Evolutionary conservation across 2,113 vertebrate genomes (phyloP), one percentile per base, ranked within the genome.

Genomic region (Benitochromis conjunctus): DNA sequence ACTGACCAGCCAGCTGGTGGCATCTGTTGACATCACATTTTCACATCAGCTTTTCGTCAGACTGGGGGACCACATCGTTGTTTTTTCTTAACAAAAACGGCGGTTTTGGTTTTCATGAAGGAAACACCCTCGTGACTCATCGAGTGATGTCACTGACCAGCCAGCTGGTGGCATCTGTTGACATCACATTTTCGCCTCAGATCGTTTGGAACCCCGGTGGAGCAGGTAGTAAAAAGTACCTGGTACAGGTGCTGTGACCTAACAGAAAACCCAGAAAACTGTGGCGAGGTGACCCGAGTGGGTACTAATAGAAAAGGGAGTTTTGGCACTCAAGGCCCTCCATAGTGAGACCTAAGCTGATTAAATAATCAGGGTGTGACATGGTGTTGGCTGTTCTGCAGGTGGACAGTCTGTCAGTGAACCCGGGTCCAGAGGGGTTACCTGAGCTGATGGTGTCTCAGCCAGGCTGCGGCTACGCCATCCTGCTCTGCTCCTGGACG

Each of bases 371-470:
- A 51, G 43, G 34, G 3, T 21, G 8, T 77, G 13, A 60, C 14
- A n/a, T 56, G 24, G 6, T 38, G 2, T 10, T 53, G 4, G n/a
- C 4, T 43, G 7, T 54, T 14, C 0, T 88, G n/a, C 83, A 99
- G 98, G 98, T 99, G 87, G 98, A 99, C 92, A 99, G 98, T 90
- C 95, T 99, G 11, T 97, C 98, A 0, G 97, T 99, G 90, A 99
- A 98, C 62, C 97, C 96, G 0, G 97, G 97, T 21, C 95, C 97
- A 2, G 96, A 96, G 64, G 98, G 98, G 60, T 89, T 96, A 24
- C 98, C 98, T 0, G 97, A 99, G 91, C 92, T 99, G 79, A 98
- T 99, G 97, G 98, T 99, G 29, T 99, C 99, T 1, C 99, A 99
- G 96, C 99, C 98, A 0, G 98, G 99, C 82, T 99, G 99, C 18